A percentile compares a stretch with the other conserved stretches of the same genome.
These are phyloP conservation scores for Odontocerum albicorne DNA, from an alignment of 2,888 invertebrate genomes.

Conservation along the genomic window DNA sequence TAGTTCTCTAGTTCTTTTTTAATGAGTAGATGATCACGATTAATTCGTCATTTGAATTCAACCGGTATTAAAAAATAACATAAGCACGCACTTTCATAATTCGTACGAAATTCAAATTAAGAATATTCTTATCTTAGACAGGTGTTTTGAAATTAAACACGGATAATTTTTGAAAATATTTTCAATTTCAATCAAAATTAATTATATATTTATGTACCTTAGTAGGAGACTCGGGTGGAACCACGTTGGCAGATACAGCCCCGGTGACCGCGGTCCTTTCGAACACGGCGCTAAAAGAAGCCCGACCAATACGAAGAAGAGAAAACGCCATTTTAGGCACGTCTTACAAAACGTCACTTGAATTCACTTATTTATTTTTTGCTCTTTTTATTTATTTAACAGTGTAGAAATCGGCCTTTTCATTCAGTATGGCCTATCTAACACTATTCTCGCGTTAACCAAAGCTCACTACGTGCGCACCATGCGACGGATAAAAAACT, in stretches of 20 bases:
- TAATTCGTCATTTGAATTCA: too few species aligned
- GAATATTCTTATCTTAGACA: too few species aligned
- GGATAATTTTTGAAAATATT: too few species aligned
- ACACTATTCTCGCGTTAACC: conserved; percentile 20
- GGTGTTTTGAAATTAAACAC: too few species aligned
- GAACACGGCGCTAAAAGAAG: conserved; percentile 17
- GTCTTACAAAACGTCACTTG: conserved; percentile 1
- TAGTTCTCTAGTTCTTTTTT: too few species aligned
- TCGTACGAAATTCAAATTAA: too few species aligned
- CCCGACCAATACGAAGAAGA: conserved; percentile 21
- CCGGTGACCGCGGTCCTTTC: conserved; percentile 16
- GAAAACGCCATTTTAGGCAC: conserved; percentile 17
- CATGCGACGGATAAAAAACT: conserved; percentile 14
- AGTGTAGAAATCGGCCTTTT: conserved; percentile 22
- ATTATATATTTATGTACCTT: too few species aligned
- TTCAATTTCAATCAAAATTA: too few species aligned
- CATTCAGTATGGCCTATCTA: conserved; percentile 15
- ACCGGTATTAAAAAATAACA: too few species aligned
- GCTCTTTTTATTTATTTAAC: conserved; percentile 6
- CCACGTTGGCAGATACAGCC: conserved; percentile 8
- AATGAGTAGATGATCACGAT: too few species aligned
- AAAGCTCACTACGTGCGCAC: conserved; percentile 11
- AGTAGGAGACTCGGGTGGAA: conserved; percentile 6
- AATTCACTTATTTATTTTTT: background rate
- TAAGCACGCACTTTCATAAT: too few species aligned